Base-by-base conservation (phyloP, 1,140 invertebrate species). In the Drosophila kikkawai region DNA sequence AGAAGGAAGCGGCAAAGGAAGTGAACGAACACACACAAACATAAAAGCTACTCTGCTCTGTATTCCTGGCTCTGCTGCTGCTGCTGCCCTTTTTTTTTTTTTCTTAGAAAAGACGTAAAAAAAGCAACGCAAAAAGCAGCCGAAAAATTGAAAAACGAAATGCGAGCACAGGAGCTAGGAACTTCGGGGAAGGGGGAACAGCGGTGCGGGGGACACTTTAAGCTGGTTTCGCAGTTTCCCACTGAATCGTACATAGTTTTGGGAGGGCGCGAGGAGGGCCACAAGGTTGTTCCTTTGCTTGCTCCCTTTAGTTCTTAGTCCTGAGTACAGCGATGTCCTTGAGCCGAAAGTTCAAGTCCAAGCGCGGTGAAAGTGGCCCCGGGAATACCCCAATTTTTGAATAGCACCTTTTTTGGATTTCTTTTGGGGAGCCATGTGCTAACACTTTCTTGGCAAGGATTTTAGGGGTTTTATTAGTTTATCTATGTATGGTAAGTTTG, bases 1-100 rank as follows among this genome's bases (percentile, higher is more conserved):
- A 83, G 76, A 87, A 87, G 83, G 76, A 86, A 87, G 83, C 84
- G 81, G 80, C 80, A 76, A 86, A 79, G 82, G 79, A 82, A 85
- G 82, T 85, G 73, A 80, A 84, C 70, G 42, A 26, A 13, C 53
- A 56, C 34, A 55, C 34, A 55, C 51, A 37, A 79, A 45, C 50
- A 50, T 44, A 57, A 69, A 56, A 71, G 51, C 67, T 42, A 44
- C 44, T 66, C n/a, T 37, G 13, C 51, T 39, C 50, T 55, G 41
- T 63, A 70, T 70, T 69, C 55, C 56, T 66, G 60, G 47, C 61
- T n/a, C 26, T 42, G 22, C 47, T 32, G 26, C 32, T 53, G 53
- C 26, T 22, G 26, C 15, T 70, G 37, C 19, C 45, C 3, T 41
- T n/a, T 15, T 15, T 19, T n/a, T 37, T 51, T 47, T 50, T 75